Evolutionary conservation across 1,140 invertebrate genomes (phyloP), one percentile per base, ranked within the genome.

Genomic region (Drosophila oshimai): DNA sequence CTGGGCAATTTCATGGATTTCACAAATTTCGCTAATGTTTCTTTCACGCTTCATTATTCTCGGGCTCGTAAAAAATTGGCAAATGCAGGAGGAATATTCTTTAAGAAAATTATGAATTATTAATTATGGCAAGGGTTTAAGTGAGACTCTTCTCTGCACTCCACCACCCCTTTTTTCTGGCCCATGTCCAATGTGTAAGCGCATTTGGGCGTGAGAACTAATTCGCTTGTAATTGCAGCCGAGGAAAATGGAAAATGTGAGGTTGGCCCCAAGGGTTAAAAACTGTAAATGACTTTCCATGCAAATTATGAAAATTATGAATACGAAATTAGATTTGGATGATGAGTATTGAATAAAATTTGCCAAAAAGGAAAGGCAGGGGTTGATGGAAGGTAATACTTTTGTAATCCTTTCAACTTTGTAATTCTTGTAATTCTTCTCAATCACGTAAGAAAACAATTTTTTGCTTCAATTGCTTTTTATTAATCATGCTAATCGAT

Each of bases 171-270:
- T n/a, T n/a, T 64, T 60, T n/a, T 33, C 12, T 3, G 17, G 34
- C 2, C 29, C 60, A 20, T 62, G 60, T 33, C 29, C 60, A 44
- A 64, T 62, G 20, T 46, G 34, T 77, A 83, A 81, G 54, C 78
- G 49, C 68, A 81, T 83, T 81, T 77, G 50, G 64, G 68, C 78
- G 78, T 81, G 78, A 81, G 78, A 81, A 83, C 73, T 81, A 81
- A 81, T 81, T 58, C 78, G 72, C 68, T 69, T 73, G 78, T 81
- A 83, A 81, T 81, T 83, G 44, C 33, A 41, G 24, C 26, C 33
- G 15, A 31, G 58, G 42, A 42, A 46, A 64, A 22, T 49, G 61
- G 58, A 31, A 44, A 58, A 60, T 42, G 36, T 44, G 65, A 53
- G 44, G 67, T 33, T 24, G 29, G 31, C 13, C 41, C 28, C 10